These are phyloP conservation scores for Salvator merianae DNA, from an alignment of 2,113 vertebrate species.

Conservation along the genomic window DNA sequence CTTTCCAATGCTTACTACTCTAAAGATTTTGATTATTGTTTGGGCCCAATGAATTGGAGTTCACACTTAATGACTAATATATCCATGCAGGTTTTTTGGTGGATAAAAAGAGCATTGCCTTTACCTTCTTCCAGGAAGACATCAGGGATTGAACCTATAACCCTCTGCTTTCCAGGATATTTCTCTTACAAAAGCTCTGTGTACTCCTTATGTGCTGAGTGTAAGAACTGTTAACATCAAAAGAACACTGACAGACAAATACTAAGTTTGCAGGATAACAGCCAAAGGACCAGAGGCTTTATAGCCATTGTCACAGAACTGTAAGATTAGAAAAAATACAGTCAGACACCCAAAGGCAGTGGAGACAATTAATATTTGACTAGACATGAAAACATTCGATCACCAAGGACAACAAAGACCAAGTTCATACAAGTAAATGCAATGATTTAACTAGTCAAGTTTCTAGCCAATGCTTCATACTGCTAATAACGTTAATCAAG, in stretches of 20 bases:
- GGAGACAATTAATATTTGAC: not conserved
- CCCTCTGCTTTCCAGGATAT: too few relatives aligned
- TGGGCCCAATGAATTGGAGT: too few relatives aligned
- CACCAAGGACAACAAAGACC: slow-evolving; percentile 26
- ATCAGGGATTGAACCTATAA: too few relatives aligned
- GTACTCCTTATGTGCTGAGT: too few relatives aligned
- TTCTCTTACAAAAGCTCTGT: too few relatives aligned
- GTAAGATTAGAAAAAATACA: not conserved
- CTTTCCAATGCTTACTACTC: slow-evolving; percentile 1
- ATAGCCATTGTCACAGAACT: not conserved
- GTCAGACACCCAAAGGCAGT: not conserved
- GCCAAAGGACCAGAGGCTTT: not conserved
- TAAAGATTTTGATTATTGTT: too few relatives aligned
- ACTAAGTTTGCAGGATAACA: slow-evolving; percentile 26
- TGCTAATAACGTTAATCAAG: slow-evolving; percentile 14
- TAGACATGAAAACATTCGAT: not conserved
- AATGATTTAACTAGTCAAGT: slow-evolving; percentile 40
- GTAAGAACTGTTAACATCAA: not conserved
- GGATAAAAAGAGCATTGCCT: too few relatives aligned
- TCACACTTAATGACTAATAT: too few relatives aligned
- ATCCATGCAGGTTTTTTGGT: too few relatives aligned
- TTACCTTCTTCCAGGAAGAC: too few relatives aligned
- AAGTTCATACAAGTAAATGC: slow-evolving; percentile 43
- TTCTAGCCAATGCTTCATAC: slow-evolving; percentile 30
- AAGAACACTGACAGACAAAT: slow-evolving; percentile 9